Conservation (phyloP, 2,113 vertebrate genomes). For the Amblyornis subalaris region DNA sequence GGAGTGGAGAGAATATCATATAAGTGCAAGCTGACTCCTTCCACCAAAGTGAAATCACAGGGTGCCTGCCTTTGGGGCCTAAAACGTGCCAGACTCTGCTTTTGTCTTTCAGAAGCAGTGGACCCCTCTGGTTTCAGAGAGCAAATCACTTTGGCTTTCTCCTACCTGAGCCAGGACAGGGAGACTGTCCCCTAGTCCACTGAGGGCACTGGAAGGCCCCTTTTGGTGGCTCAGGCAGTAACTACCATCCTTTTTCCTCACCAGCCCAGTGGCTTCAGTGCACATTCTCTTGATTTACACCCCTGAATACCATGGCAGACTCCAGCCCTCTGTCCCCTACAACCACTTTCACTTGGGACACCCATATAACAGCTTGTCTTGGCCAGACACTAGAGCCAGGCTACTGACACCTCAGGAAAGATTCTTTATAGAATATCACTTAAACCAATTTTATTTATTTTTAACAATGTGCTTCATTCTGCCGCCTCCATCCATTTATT, state of each 20-base stretch:
- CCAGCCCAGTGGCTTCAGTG: background rate
- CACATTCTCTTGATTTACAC: background rate
- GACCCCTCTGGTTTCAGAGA: background rate
- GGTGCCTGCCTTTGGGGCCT: accelerated
- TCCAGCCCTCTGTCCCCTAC: background rate
- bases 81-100: background rate
- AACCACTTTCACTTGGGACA: background rate
- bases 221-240: background rate
- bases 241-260: background rate
- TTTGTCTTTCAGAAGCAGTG: background rate
- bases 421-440: background rate
- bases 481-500: background rate
- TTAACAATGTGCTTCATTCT: background rate
- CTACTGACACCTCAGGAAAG: background rate
- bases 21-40: background rate
- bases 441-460: slow-evolving; percentile 20
- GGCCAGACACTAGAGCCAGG: background rate
- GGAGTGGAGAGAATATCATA: background rate
- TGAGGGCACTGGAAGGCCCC: accelerated
- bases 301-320: background rate
- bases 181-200: background rate
- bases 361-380: background rate
- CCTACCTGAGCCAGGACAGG: background rate
- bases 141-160: background rate
- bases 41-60: background rate